Evolutionary conservation across 2,888 invertebrate species (phyloP).

Genomic region (Argynnis bischoffii): DNA sequence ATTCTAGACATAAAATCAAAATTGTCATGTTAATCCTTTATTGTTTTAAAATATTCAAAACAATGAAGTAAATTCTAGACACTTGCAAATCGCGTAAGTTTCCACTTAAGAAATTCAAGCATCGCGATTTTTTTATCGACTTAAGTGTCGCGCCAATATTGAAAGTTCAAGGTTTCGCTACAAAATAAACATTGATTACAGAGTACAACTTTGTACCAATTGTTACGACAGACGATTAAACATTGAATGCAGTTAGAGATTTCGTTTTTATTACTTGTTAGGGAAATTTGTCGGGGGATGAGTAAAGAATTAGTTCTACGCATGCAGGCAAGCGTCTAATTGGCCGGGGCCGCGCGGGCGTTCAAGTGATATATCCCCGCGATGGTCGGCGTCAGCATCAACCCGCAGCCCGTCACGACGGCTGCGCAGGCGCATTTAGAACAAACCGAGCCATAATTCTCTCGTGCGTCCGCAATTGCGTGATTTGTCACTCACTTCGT

Average conservation of each 20-base stretch:
- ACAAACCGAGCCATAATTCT: conserved; percentile 78
- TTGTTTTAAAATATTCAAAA: no score
- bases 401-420: conserved; percentile 5
- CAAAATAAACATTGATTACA: background rate
- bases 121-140: background rate
- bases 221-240: background rate
- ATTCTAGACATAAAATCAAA: no score
- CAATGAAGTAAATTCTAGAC: no score
- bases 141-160: background rate
- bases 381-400: conserved; percentile 44
- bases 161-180: background rate
- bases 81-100: no score
- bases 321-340: conserved; percentile 50
- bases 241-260: background rate
- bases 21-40: no score
- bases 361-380: conserved; percentile 46
- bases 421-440: conserved; percentile 70
- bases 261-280: background rate
- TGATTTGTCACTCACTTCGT: conserved; percentile 77
- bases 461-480: conserved; percentile 78
- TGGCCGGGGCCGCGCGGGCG: conserved; percentile 59
- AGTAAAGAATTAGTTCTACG: conserved; percentile 12
- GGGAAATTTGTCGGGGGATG: background rate
- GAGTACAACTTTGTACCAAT: background rate
- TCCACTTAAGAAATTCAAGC: no score